Percentiles rank a stretch among this genome's conserved stretches.
Evolutionary conservation across 1,140 invertebrate species (phyloP).

Genomic region (Parapsyche elsis): DNA sequence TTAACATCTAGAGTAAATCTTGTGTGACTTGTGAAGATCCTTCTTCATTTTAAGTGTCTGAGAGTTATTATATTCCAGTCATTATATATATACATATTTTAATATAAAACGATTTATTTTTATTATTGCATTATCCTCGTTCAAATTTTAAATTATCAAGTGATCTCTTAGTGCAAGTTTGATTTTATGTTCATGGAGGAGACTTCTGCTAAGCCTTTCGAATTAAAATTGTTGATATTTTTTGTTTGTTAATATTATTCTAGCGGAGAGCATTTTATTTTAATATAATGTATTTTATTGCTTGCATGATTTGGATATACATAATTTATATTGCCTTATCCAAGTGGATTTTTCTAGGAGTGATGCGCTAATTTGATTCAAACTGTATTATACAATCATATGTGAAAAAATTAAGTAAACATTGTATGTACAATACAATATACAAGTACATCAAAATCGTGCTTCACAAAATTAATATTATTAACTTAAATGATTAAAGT

Average conservation of each 20-base stretch:
- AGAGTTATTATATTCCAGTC: constrained; percentile 48
- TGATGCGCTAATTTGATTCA: constrained; percentile 39
- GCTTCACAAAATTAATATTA: constrained; percentile 54
- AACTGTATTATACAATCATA: constrained; percentile 42
- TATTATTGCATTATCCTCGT: constrained; percentile 47
- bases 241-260: constrained; percentile 55
- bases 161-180: constrained; percentile 49
- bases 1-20: constrained; percentile 47
- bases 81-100: constrained; percentile 52
- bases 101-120: constrained; percentile 52
- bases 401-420: constrained; percentile 10
- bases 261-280: constrained; percentile 51
- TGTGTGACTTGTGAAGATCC: constrained; percentile 45
- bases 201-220: constrained; percentile 44
- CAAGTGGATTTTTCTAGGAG: constrained; percentile 29
- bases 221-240: constrained; percentile 49
- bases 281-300: constrained; percentile 49
- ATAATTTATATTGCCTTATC: constrained; percentile 38
- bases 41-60: constrained; percentile 48
- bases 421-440: too few species aligned
- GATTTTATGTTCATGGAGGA: constrained; percentile 40
- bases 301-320: constrained; percentile 49
- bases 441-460: constrained; percentile 41
- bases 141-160: constrained; percentile 52
- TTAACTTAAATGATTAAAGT: constrained; percentile 52